A percentile compares a stretch with the other conserved stretches of the same genome.
Conservation (phyloP, 2,888 invertebrate genomes). For the Mesorhabditis belari region DNA sequence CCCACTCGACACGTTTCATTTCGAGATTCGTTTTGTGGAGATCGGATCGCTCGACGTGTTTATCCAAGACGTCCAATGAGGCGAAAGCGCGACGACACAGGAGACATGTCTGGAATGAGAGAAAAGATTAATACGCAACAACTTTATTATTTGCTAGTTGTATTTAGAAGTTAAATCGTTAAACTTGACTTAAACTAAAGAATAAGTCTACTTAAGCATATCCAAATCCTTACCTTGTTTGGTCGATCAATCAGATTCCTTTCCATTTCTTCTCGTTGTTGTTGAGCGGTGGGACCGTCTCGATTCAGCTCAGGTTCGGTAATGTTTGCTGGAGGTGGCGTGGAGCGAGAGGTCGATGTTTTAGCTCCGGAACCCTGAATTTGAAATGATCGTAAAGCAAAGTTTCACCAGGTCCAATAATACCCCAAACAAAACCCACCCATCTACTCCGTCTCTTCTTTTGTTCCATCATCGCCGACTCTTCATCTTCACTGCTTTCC, state of each 20-base stretch:
- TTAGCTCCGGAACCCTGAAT: too few relatives aligned
- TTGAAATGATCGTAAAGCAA: too few relatives aligned
- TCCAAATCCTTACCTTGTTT: constrained; percentile 24
- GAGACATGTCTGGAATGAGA: constrained; percentile 64
- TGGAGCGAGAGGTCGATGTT: neutral
- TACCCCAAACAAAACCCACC: too few relatives aligned
- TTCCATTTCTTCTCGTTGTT: constrained; percentile 20
- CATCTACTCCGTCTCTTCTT: too few relatives aligned
- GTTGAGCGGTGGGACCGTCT: constrained; percentile 4
- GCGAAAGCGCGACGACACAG: constrained; percentile 91
- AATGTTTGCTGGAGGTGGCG: neutral
- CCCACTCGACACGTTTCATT: constrained; percentile 28
- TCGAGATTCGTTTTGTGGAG: constrained; percentile 68
- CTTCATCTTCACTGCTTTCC: neutral
- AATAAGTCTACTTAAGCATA: too few relatives aligned
- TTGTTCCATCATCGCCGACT: neutral
- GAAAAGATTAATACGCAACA: neutral
- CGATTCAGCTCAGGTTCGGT: too few relatives aligned
- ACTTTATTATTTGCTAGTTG: neutral
- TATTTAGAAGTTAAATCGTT: too few relatives aligned
- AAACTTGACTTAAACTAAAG: too few relatives aligned
- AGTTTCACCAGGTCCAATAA: too few relatives aligned
- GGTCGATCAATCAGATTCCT: constrained; percentile 49
- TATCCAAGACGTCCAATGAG: constrained; percentile 75
- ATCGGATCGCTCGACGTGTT: constrained; percentile 83